phyloP scores from a whole-genome alignment of 1,140 invertebrate genomes.

The Rhopalosiphum padi region DNA sequence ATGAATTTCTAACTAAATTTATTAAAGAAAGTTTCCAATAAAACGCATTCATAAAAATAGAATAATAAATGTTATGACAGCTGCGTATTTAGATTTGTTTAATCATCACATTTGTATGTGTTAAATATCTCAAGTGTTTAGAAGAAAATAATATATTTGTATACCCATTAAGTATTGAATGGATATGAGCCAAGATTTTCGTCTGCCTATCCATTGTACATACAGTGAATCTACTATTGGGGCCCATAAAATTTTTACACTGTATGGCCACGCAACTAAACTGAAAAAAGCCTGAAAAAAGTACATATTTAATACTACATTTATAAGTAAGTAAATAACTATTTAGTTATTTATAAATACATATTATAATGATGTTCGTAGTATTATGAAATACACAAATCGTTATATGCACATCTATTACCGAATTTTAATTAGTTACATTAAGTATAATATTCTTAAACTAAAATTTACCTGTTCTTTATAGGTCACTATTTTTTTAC shows the following conservation, averaged over 20 bases:
- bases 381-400: neutral
- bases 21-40: neutral
- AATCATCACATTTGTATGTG: neutral
- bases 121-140: neutral
- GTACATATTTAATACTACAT: neutral
- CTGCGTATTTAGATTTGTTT: neutral
- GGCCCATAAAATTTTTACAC: slow-evolving; percentile 96
- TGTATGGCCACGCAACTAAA: slow-evolving; percentile 98
- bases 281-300: slow-evolving; percentile 91
- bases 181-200: slow-evolving; percentile 97
- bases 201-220: slow-evolving; percentile 80
- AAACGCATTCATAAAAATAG: neutral
- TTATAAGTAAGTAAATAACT: neutral
- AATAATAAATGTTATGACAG: neutral
- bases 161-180: slow-evolving; percentile 83
- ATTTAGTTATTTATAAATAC: neutral
- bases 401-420: neutral
- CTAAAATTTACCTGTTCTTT: slow-evolving; percentile 74
- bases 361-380: neutral
- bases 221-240: slow-evolving; percentile 96
- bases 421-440: neutral
- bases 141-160: neutral
- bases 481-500: slow-evolving; percentile 82
- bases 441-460: neutral
- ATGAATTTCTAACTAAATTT: neutral